Percentiles rank a stretch among this genome's conserved stretches.
Conservation (phyloP, 2,113 vertebrate genomes). For the Eulemur macaco region DNA sequence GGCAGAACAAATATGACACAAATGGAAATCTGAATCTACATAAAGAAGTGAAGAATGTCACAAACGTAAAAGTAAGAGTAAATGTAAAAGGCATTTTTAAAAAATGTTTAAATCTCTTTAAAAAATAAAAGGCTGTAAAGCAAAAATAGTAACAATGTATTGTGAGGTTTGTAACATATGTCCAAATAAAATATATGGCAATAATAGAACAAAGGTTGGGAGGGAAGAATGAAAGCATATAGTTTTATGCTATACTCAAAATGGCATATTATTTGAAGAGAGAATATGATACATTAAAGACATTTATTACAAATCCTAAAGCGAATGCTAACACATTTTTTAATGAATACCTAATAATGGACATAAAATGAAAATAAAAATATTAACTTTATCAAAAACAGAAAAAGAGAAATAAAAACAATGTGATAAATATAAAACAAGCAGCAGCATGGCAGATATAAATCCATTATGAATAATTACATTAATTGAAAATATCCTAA, state of each 20-base stretch:
- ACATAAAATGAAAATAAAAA: not conserved
- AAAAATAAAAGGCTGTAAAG: not conserved
- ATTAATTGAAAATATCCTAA: not conserved
- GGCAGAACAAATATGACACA: not conserved
- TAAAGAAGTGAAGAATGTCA: not conserved
- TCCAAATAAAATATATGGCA: conserved; percentile 11
- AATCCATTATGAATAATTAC: not conserved
- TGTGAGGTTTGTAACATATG: not conserved
- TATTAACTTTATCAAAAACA: not conserved
- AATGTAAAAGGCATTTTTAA: not conserved
- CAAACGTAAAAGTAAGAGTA: not conserved
- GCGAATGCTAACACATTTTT: not conserved
- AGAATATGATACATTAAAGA: not conserved
- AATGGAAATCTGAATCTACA: not conserved
- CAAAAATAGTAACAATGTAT: not conserved
- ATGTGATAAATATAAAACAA: not conserved
- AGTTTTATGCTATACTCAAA: not conserved
- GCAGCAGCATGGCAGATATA: not conserved
- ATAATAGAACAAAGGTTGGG: not conserved
- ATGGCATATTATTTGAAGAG: not conserved
- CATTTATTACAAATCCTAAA: not conserved
- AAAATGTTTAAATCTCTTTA: not conserved
- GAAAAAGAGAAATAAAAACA: not conserved
- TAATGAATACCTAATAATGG: not conserved
- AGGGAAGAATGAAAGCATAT: not conserved